A percentile compares a stretch with the other conserved stretches of the same genome.
Evolutionary conservation across 2,113 vertebrate genomes (phyloP).

Genomic region (Mesembrinibis cayennensis): DNA sequence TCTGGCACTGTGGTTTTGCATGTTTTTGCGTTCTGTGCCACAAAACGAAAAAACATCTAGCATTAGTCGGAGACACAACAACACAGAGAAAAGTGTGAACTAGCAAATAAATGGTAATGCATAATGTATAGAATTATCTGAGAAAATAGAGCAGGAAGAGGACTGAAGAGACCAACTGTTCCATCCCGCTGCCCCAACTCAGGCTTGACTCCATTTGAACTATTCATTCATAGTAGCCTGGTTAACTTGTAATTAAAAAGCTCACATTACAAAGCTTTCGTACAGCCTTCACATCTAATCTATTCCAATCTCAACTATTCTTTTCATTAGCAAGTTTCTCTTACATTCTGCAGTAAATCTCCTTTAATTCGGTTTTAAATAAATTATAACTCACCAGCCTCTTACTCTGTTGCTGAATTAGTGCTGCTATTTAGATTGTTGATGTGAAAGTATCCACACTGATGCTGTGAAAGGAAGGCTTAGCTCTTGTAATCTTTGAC

Average conservation of each 20-base stretch:
- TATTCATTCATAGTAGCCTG: neutral
- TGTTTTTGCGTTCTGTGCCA: neutral
- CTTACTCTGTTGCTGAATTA: conserved; percentile 5
- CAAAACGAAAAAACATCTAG: neutral
- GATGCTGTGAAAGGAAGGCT: conserved; percentile 11
- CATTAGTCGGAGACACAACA: neutral
- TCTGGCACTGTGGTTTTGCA: neutral
- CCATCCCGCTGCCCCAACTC: neutral
- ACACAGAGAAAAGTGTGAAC: neutral
- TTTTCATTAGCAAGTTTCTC: neutral
- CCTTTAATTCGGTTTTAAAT: conserved; percentile 17
- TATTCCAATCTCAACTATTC: neutral
- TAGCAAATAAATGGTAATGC: neutral
- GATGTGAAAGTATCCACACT: neutral
- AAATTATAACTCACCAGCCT: neutral
- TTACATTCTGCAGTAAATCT: neutral
- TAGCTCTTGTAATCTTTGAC: neutral
- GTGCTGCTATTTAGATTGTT: neutral
- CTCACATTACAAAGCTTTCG: neutral
- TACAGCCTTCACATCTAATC: neutral
- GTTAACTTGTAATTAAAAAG: neutral
- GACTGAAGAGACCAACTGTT: neutral
- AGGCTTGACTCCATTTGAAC: neutral
- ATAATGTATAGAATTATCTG: neutral
- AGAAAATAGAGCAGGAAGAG: neutral